Conservation (phyloP, 2,797 vertebrate genomes). For the Enteromius viviparus region DNA sequence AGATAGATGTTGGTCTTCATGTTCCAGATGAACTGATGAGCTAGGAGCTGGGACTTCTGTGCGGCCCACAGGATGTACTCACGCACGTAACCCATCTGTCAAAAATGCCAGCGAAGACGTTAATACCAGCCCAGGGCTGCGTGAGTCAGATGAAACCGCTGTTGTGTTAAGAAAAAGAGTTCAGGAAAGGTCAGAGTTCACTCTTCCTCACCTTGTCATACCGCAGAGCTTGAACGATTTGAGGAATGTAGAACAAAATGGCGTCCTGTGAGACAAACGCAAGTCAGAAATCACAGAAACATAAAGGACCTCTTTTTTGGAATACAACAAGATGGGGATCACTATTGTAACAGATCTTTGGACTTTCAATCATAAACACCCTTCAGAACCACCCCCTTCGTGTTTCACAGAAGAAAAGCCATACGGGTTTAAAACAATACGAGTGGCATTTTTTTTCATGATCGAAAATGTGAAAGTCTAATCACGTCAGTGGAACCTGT, state of each 20-base stretch:
- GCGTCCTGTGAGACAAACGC: conserved; percentile 81
- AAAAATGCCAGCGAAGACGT: neutral
- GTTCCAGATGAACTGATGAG: conserved; percentile 99
- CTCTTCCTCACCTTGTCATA: conserved; percentile 92
- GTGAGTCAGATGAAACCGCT: conserved; percentile 1
- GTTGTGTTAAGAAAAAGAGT: neutral
- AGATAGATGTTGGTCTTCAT: conserved; percentile 98
- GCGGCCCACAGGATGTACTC: conserved; percentile 98
- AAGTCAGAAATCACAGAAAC: neutral
- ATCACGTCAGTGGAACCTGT: neutral
- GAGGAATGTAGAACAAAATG: conserved; percentile 98
- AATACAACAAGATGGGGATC: neutral
- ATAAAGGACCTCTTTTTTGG: neutral
- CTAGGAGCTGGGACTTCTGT: conserved; percentile 93
- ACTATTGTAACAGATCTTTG: too few relatives aligned
- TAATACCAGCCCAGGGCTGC: neutral
- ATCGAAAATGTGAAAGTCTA: neutral
- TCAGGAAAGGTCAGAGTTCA: conserved; percentile 7
- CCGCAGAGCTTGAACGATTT: conserved; percentile 95
- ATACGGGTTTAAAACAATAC: neutral
- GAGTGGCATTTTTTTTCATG: neutral
- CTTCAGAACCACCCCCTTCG: neutral
- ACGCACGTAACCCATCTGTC: conserved; percentile 95
- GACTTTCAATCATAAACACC: neutral
- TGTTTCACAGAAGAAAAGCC: neutral